Base-by-base conservation (phyloP, 2,113 vertebrate species). In the Xiphophorus hellerii region DNA sequence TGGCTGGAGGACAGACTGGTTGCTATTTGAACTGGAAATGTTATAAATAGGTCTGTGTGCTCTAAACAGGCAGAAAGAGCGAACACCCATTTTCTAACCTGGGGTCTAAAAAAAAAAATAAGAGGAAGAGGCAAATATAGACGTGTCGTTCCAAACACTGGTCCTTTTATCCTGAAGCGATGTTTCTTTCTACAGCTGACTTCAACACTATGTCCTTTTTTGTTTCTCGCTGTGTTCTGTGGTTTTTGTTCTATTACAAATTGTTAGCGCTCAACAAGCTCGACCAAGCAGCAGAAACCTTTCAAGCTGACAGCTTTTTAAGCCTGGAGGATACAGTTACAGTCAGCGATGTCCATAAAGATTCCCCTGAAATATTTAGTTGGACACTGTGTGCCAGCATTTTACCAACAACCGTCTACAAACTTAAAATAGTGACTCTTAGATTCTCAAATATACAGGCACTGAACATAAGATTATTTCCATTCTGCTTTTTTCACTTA, bases 1-100 rank as follows among this genome's bases (percentile, higher is more conserved):
- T 79, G 69, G 84, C 73, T 69, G 31, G 84, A 81, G 78, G 81
- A 76, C 77, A 80, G 63, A 88, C 71, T 74, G 84, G 83, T 87
- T 85, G 85, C 76, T 89, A 83, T 91, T 92, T 92, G 84, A 92
- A 89, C 87, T 75, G 39, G 6, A 29, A 69, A 81, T 86, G 88
- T 93, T 28, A 92, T 92, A 90, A 87, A 90, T 92, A 91, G 89
- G 75, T 61, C 66, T 69, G 73, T 87, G 74, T 90, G 74, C 81
- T 66, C 82, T 83, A 80, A 88, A 78, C 64, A 80, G 70, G 80
- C 89, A 83, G 61, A 64, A 69, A 61, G 71, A 61, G 62, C 74
- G 42, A 82, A 74, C 80, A 20, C 15, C 9, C 67, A 39, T 69
- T 82, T 29, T 17, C 54, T 87, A 89, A 86, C 87, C 78, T 78